phyloP scores from a whole-genome alignment of 1,140 invertebrate species.

The Augochlora pura region DNA sequence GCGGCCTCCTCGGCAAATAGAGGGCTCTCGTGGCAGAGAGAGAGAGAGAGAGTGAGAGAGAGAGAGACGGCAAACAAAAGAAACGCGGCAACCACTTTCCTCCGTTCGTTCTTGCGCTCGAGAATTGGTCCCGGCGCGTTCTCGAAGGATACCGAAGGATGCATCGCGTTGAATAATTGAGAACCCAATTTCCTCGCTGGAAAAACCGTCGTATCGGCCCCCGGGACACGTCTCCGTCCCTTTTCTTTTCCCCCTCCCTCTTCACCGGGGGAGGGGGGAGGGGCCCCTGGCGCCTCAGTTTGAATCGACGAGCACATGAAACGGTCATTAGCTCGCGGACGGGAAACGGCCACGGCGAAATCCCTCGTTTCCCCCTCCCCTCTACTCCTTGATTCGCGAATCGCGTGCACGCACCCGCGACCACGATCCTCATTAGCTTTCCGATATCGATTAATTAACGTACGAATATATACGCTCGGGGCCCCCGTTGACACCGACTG shows the following conservation, averaged over 20 bases:
- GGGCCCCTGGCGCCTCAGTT: too few relatives aligned
- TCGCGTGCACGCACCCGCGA: slow-evolving; percentile 7
- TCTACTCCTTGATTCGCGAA: slow-evolving; percentile 17
- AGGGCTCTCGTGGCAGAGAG: too few relatives aligned
- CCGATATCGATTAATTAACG: slow-evolving; percentile 66
- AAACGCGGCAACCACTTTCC: slow-evolving; percentile 26
- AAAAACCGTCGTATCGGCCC: slow-evolving; percentile 38
- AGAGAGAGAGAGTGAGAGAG: too few relatives aligned
- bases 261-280: too few relatives aligned
- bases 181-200: slow-evolving; percentile 53
- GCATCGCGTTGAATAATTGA: slow-evolving; percentile 57
- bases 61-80: slow-evolving; percentile 12
- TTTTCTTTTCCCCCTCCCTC: too few relatives aligned
- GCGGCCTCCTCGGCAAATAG: background rate
- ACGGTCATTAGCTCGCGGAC: slow-evolving; percentile 3
- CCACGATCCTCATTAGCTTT: slow-evolving; percentile 60
- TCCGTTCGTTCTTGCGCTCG: slow-evolving; percentile 7
- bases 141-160: slow-evolving; percentile 23
- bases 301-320: background rate
- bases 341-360: background rate
- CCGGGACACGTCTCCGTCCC: background rate
- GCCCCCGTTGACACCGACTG: background rate
- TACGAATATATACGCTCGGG: slow-evolving; percentile 17
- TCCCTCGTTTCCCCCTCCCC: background rate
- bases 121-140: slow-evolving; percentile 18